Evolutionary conservation across 2,113 vertebrate genomes (phyloP).

Genomic region (Paraplagusia blochii): DNA sequence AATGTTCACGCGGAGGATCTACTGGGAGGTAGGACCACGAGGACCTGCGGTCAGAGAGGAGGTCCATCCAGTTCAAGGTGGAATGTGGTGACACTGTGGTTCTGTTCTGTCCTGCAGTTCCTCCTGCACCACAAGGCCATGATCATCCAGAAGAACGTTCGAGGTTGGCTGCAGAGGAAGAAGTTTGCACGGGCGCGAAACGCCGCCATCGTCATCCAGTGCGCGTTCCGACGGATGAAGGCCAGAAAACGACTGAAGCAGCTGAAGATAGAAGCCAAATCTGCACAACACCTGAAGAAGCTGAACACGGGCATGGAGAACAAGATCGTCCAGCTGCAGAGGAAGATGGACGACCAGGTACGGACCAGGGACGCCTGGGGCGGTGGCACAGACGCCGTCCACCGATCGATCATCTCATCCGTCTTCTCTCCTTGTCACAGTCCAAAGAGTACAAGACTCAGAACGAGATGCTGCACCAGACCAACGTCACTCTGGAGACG

Average conservation of each 20-base stretch:
- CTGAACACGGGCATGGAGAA: conserved; percentile 98
- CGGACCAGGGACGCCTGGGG: neutral
- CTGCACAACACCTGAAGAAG: conserved; percentile 84
- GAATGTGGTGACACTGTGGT: conserved; percentile 16
- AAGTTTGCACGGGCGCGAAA: conserved; percentile 60
- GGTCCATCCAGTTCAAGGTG: conserved; percentile 4
- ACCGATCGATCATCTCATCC: neutral
- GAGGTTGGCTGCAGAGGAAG: conserved; percentile 82
- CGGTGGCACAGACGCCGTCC: neutral
- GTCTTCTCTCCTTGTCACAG: conserved; percentile 57
- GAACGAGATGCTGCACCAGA: conserved; percentile 74
- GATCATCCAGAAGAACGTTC: conserved; percentile 81
- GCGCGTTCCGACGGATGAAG: conserved; percentile 78
- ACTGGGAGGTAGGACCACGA: conserved; percentile 77
- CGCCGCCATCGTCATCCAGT: conserved; percentile 85
- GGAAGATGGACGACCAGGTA: conserved; percentile 90
- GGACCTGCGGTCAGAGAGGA: no score
- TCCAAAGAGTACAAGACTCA: conserved; percentile 81
- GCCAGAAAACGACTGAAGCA: conserved; percentile 82
- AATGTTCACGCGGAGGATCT: conserved; percentile 83
- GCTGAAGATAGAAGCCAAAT: conserved; percentile 90
- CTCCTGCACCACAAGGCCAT: conserved; percentile 85
- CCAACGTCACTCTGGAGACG: conserved; percentile 50
- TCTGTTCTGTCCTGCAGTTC: conserved; percentile 71
- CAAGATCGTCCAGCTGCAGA: conserved; percentile 94